phyloP scores from a whole-genome alignment of 2,888 invertebrate genomes.

The Tenodera sinensis region DNA sequence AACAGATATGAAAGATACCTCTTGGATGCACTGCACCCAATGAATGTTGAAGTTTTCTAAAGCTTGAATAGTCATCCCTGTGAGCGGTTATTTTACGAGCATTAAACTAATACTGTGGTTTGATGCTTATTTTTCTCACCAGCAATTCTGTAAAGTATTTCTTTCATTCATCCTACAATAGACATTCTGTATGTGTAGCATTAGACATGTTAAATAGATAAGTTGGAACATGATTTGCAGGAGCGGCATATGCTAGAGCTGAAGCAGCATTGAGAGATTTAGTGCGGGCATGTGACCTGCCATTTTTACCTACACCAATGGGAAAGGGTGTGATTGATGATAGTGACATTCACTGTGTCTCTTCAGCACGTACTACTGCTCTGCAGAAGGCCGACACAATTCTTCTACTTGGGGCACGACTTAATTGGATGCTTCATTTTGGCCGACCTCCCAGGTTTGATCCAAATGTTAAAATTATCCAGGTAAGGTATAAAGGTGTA shows the following conservation, averaged over 20 bases:
- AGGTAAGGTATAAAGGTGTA: conserved; percentile 50
- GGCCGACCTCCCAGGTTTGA: conserved; percentile 83
- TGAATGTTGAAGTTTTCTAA: too few species aligned
- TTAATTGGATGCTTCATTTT: conserved; percentile 98
- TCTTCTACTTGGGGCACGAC: conserved; percentile 80
- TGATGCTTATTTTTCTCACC: too few species aligned
- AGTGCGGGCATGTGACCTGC: conserved; percentile 68
- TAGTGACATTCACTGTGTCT: conserved; percentile 67
- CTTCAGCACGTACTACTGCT: conserved; percentile 81
- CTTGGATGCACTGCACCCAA: too few species aligned
- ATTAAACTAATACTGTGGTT: too few species aligned
- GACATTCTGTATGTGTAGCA: too few species aligned
- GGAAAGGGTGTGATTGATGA: conserved; percentile 77
- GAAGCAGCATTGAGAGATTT: conserved; percentile 69
- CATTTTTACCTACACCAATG: conserved; percentile 94
- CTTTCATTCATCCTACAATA: too few species aligned
- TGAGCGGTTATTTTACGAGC: too few species aligned
- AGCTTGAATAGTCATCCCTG: too few species aligned
- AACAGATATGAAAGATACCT: too few species aligned
- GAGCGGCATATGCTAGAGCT: conserved; percentile 76
- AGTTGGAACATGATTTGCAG: conserved; percentile 46
- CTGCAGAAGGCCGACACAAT: conserved; percentile 86
- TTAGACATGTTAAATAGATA: too few species aligned
- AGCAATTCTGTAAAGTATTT: too few species aligned
- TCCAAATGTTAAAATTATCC: conserved; percentile 81